A percentile compares a stretch with the other conserved stretches of the same genome.
Evolutionary conservation across 2,113 vertebrate genomes (phyloP).

Genomic region (Pseudorectes ferrugineus): DNA sequence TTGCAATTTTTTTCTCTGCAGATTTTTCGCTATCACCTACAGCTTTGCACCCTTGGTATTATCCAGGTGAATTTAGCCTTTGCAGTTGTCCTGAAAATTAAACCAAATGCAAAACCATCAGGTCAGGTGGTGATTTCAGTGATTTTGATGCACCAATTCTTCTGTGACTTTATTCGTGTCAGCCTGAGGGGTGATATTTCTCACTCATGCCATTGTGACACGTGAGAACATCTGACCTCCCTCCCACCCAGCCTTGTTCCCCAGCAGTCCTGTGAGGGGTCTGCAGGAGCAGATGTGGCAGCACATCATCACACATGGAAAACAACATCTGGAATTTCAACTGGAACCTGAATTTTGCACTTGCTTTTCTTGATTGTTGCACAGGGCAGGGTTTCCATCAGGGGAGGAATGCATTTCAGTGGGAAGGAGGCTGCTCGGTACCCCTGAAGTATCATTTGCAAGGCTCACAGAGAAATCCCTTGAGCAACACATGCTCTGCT

Average conservation of each 20-base stretch:
- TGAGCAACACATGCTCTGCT: background rate
- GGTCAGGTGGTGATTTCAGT: background rate
- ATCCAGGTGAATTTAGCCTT: background rate
- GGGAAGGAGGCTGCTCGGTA: background rate
- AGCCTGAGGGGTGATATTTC: background rate
- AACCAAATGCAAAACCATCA: background rate
- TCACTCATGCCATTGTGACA: background rate
- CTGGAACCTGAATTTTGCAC: background rate
- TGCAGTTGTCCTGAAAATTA: background rate
- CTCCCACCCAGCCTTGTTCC: background rate
- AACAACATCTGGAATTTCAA: constrained; percentile 30
- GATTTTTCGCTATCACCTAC: background rate
- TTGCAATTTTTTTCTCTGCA: background rate
- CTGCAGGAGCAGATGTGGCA: background rate
- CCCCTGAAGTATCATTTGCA: background rate
- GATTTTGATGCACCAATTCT: background rate
- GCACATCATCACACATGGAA: background rate
- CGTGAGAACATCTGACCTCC: constrained; percentile 1
- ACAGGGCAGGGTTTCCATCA: background rate
- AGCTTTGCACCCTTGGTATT: background rate
- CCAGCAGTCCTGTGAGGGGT: background rate
- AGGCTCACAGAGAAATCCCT: background rate
- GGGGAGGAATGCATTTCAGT: background rate
- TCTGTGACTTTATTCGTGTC: background rate
- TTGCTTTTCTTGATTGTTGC: constrained; percentile 24